Evolutionary conservation across 23 tunicate genomes (phyloP).

Genomic region (Styela plicata): DNA sequence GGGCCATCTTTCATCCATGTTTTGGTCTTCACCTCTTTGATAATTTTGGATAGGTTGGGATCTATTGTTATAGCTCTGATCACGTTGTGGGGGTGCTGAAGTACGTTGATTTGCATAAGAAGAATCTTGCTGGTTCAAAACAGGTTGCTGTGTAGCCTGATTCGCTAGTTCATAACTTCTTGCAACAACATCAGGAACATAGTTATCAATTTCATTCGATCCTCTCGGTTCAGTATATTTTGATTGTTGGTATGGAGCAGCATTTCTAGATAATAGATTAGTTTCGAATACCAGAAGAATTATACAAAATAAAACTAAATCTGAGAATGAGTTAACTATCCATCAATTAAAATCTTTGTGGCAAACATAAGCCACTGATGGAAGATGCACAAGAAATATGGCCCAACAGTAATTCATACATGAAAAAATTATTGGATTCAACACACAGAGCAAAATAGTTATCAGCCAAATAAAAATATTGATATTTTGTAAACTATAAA

Average conservation of each 20-base stretch:
- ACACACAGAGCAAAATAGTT: too few species aligned
- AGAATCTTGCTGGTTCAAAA: not conserved
- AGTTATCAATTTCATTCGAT: constrained; percentile 30
- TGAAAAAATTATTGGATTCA: too few species aligned
- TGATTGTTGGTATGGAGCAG: not conserved
- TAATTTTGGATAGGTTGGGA: not conserved
- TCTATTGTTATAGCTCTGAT: not conserved
- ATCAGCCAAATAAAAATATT: too few species aligned
- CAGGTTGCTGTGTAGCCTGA: constrained; percentile 1
- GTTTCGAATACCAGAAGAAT: too few species aligned
- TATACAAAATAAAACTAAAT: not conserved
- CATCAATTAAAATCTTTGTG: too few species aligned
- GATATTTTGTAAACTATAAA: too few species aligned
- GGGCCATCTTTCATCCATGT: constrained; percentile 33
- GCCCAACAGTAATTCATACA: too few species aligned
- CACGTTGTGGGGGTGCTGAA: not conserved
- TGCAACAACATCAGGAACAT: constrained; percentile 59
- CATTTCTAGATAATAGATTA: too few species aligned
- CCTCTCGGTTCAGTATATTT: not conserved
- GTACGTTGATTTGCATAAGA: not conserved
- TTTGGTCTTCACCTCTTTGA: not conserved
- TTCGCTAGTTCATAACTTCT: constrained; percentile 34
- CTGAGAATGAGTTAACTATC: too few species aligned
- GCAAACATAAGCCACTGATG: too few species aligned
- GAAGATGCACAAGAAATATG: too few species aligned